Percentiles rank a stretch among this genome's conserved stretches.
Evolutionary conservation across 1,140 invertebrate genomes (phyloP).

Genomic region (Lanistes nyassanus): DNA sequence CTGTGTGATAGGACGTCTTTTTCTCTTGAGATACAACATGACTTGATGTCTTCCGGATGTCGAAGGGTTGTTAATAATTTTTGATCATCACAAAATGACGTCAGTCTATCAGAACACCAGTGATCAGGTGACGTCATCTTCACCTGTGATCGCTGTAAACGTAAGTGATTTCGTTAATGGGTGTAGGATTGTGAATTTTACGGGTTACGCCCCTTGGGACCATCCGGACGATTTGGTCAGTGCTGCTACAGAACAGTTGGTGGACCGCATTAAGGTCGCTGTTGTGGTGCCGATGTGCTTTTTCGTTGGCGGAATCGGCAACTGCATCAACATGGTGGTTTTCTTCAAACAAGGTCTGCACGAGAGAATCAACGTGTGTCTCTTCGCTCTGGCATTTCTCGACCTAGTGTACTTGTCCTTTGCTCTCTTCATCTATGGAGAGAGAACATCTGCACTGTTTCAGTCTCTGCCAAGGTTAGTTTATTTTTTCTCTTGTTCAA

Average conservation of each 20-base stretch:
- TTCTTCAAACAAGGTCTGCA: neutral
- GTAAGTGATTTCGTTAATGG: too few species aligned
- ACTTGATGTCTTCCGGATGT: too few species aligned
- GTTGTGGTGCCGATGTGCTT: neutral
- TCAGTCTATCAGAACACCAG: too few species aligned
- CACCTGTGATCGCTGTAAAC: too few species aligned
- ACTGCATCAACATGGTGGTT: neutral
- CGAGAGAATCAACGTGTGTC: constrained; percentile 4
- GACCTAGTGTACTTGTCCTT: neutral
- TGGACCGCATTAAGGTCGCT: neutral
- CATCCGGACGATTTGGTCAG: neutral
- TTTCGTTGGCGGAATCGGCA: neutral
- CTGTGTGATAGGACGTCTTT: too few species aligned
- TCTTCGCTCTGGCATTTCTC: neutral
- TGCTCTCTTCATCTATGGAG: neutral
- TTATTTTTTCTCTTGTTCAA: neutral
- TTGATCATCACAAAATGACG: too few species aligned
- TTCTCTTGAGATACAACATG: too few species aligned
- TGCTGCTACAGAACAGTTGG: neutral
- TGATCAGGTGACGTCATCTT: too few species aligned
- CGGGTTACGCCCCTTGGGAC: neutral
- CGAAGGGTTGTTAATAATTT: too few species aligned
- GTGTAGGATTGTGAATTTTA: neutral
- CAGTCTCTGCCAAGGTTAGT: neutral
- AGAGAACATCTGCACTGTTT: neutral